Evolutionary conservation across 2,888 invertebrate species (phyloP).

Genomic region (Acanthosoma haemorrhoidale): DNA sequence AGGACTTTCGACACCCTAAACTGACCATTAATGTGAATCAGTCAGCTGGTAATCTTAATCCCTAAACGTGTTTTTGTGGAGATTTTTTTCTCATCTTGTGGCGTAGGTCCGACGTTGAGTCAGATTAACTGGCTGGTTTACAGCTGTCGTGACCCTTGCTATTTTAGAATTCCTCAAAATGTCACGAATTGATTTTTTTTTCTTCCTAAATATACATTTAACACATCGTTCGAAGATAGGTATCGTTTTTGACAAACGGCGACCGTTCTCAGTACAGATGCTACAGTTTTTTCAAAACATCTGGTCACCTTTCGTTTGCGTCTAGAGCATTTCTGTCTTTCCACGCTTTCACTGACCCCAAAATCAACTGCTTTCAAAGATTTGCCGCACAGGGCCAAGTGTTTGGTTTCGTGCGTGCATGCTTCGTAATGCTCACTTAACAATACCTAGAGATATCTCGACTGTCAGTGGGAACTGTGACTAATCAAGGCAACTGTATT

Average conservation of each 20-base stretch:
- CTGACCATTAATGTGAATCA: neutral
- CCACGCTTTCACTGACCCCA: constrained; percentile 14
- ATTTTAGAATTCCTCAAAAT: neutral
- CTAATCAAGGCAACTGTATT: no score
- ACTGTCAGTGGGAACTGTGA: no score
- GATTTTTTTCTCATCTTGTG: no score
- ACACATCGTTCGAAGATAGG: neutral
- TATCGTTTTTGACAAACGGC: no score
- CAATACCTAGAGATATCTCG: no score
- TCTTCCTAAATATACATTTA: neutral
- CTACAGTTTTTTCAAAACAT: neutral
- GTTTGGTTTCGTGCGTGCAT: neutral
- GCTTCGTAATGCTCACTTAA: no score
- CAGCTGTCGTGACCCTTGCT: neutral
- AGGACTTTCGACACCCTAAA: neutral
- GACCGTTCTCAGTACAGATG: no score
- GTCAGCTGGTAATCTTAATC: neutral
- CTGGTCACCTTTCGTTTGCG: neutral
- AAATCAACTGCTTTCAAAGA: constrained; percentile 12
- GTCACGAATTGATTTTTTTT: neutral
- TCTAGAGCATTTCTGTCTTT: constrained; percentile 7
- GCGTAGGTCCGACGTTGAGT: neutral
- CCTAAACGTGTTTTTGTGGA: neutral
- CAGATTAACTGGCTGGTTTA: neutral
- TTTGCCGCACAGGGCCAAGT: neutral